Evolutionary conservation across 2,888 invertebrate species (phyloP).

Genomic region (Limnephilus lunatus): DNA sequence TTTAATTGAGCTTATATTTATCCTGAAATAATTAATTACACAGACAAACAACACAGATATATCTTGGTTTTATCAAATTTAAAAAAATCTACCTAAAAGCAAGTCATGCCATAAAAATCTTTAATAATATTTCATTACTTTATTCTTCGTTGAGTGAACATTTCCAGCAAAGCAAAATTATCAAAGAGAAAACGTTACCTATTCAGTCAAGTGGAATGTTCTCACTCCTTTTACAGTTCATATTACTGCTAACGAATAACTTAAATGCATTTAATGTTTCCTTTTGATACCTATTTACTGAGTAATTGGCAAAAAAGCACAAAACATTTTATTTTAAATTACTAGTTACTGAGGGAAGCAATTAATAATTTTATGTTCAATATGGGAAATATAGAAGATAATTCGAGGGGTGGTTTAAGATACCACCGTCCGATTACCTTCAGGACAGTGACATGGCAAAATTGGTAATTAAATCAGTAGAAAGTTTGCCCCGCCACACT

Average conservation of each 20-base stretch:
- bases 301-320: not conserved
- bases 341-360: not conserved
- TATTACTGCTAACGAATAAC: not conserved
- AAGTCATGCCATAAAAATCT: not conserved
- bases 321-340: not conserved
- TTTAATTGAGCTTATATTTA: not conserved
- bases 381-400: too few species aligned
- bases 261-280: conserved; percentile 12
- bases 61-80: not conserved
- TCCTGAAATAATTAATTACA: not conserved
- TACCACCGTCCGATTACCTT: too few species aligned
- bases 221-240: not conserved
- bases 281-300: not conserved
- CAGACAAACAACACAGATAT: not conserved
- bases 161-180: not conserved
- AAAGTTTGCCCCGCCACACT: not conserved
- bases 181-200: not conserved
- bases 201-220: not conserved
- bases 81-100: not conserved
- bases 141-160: not conserved
- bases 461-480: not conserved
- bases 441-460: not conserved
- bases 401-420: too few species aligned
- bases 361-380: not conserved
- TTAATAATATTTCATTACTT: not conserved